Evolutionary conservation across 2,113 vertebrate genomes (phyloP).

Genomic region (Callionymus lyra): DNA sequence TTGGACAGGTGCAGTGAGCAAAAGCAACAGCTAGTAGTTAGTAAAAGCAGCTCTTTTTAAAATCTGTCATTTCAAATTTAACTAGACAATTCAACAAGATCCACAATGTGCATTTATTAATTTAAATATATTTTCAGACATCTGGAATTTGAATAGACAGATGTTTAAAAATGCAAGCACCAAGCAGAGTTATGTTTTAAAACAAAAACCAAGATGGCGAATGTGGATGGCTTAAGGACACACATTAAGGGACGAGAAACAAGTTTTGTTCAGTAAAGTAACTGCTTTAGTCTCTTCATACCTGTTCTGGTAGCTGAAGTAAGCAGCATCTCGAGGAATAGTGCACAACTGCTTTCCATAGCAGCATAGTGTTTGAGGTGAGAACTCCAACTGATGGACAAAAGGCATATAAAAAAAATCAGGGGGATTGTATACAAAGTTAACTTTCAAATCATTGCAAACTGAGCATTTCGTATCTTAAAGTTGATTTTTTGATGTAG

Average conservation of each 20-base stretch:
- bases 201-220: too few species aligned
- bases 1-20: conserved; percentile 39
- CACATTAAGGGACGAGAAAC: too few species aligned
- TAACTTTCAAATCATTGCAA: too few species aligned
- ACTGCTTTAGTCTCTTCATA: conserved; percentile 37
- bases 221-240: too few species aligned
- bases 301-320: conserved; percentile 99
- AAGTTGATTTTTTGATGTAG: too few species aligned
- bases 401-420: conserved; percentile 3
- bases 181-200: too few species aligned
- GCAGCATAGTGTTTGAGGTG: conserved; percentile 97
- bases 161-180: too few species aligned
- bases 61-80: conserved; percentile 8
- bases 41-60: conserved; percentile 49
- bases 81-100: too few species aligned
- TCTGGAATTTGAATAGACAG: too few species aligned
- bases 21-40: conserved; percentile 33
- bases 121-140: too few species aligned
- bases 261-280: background rate
- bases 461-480: too few species aligned
- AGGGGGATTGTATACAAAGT: background rate
- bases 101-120: too few species aligned
- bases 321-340: conserved; percentile 93
- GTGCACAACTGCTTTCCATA: conserved; percentile 98
- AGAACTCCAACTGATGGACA: conserved; percentile 85